Percentiles rank a stretch among this genome's conserved stretches.
Evolutionary conservation across 2,113 vertebrate genomes (phyloP).

Genomic region (Baryphthengus martii): DNA sequence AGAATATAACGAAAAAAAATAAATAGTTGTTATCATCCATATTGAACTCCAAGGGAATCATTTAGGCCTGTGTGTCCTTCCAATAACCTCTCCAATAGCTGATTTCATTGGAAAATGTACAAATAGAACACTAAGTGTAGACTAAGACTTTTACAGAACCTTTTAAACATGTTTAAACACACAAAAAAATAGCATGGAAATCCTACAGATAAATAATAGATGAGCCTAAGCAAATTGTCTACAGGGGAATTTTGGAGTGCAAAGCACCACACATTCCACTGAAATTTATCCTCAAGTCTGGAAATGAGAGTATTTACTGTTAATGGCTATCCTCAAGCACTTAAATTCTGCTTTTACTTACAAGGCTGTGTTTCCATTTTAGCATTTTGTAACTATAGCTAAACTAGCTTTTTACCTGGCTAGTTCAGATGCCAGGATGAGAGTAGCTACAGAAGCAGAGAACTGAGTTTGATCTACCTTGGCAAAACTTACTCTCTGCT

Average conservation of each 20-base stretch:
- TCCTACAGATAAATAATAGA: not conserved
- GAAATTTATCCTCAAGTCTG: not conserved
- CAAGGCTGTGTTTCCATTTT: not conserved
- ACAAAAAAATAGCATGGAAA: not conserved
- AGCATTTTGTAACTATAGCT: not conserved
- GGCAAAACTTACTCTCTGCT: not conserved
- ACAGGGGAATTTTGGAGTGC: not conserved
- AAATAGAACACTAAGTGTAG: not conserved
- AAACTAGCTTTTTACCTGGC: not conserved
- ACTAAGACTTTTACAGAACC: not conserved
- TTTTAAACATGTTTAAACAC: not conserved
- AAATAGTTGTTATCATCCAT: not conserved
- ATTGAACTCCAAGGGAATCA: not conserved
- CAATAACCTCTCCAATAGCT: not conserved
- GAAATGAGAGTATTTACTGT: not conserved
- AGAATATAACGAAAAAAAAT: not conserved
- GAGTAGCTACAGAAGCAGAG: not conserved
- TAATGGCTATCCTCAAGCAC: not conserved
- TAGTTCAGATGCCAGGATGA: not conserved
- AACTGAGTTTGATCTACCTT: not conserved
- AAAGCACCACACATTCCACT: not conserved
- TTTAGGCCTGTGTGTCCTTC: too few species aligned
- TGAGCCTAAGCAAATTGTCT: not conserved
- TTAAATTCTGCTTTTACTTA: not conserved
- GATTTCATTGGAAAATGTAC: not conserved